A percentile compares a stretch with the other conserved stretches of the same genome.
Evolutionary conservation across 2,888 invertebrate genomes (phyloP).

Genomic region (Trypoxylon attenuatum): DNA sequence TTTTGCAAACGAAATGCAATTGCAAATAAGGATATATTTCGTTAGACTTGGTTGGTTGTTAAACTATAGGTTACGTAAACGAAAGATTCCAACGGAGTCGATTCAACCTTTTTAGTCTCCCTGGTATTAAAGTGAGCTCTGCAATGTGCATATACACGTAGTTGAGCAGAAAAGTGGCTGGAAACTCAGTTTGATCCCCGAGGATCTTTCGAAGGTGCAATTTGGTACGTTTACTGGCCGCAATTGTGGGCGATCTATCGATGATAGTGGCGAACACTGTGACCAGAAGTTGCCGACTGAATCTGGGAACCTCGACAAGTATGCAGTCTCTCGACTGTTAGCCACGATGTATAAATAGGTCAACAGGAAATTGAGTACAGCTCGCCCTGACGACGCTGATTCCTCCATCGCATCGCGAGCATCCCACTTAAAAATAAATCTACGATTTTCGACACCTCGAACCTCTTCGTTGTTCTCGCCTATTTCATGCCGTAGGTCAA

Average conservation of each 20-base stretch:
- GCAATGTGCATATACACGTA: background rate
- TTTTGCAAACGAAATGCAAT: slow-evolving; percentile 11
- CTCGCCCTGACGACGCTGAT: slow-evolving; percentile 42
- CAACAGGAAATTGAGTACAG: slow-evolving; percentile 64
- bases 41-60: no score
- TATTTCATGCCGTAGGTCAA: slow-evolving; percentile 44
- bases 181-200: slow-evolving; percentile 33
- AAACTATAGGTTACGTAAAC: no score
- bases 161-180: slow-evolving; percentile 12
- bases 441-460: slow-evolving; percentile 4
- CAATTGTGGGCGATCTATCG: background rate
- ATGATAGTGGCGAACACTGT: slow-evolving; percentile 1
- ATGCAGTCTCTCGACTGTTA: slow-evolving; percentile 40
- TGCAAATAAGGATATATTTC: no score
- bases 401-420: slow-evolving; percentile 32
- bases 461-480: background rate
- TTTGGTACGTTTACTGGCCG: slow-evolving; percentile 13
- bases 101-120: no score
- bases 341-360: slow-evolving; percentile 65
- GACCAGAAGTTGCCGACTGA: slow-evolving; percentile 26
- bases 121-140: no score
- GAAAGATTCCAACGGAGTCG: no score
- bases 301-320: slow-evolving; percentile 57
- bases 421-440: slow-evolving; percentile 45
- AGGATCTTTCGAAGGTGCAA: slow-evolving; percentile 2